Evolutionary conservation across 2,888 invertebrate species (phyloP).

Genomic region (Leucozona laternaria): DNA sequence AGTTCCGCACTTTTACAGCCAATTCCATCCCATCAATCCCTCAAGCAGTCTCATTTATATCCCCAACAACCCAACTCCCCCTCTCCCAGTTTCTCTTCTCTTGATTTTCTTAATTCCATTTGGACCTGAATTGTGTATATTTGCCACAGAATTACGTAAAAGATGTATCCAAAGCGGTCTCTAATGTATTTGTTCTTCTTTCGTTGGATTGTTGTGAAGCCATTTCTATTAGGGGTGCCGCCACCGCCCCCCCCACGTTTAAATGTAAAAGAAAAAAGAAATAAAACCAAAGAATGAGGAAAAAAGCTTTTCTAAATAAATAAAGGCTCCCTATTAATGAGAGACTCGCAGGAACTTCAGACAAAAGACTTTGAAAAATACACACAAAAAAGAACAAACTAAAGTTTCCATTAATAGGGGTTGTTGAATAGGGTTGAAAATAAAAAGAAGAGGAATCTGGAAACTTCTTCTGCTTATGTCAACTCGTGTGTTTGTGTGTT

Average conservation of each 20-base stretch:
- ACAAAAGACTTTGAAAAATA: constrained; percentile 54
- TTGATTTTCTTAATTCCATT: constrained; percentile 65
- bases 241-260: not conserved
- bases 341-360: constrained; percentile 28
- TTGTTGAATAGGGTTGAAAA: constrained; percentile 36
- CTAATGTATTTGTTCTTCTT: constrained; percentile 47
- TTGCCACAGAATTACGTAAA: constrained; percentile 58
- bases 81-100: not conserved
- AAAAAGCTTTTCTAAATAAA: constrained; percentile 53
- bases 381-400: constrained; percentile 63
- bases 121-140: constrained; percentile 64
- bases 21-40: constrained; percentile 35
- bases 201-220: constrained; percentile 46
- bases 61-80: not conserved
- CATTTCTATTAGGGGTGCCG: constrained; percentile 44
- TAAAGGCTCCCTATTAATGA: constrained; percentile 53
- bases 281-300: constrained; percentile 12
- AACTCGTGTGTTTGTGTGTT: constrained; percentile 39
- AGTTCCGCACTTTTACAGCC: constrained; percentile 33
- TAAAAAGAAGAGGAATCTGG: constrained; percentile 25
- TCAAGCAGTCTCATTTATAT: constrained; percentile 9
- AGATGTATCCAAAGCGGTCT: constrained; percentile 47
- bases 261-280: constrained; percentile 13
- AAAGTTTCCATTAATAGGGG: constrained; percentile 65
- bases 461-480: constrained; percentile 49